These are phyloP conservation scores for Cathartes aura DNA, from an alignment of 2,113 vertebrate species.

Conservation along the genomic window DNA sequence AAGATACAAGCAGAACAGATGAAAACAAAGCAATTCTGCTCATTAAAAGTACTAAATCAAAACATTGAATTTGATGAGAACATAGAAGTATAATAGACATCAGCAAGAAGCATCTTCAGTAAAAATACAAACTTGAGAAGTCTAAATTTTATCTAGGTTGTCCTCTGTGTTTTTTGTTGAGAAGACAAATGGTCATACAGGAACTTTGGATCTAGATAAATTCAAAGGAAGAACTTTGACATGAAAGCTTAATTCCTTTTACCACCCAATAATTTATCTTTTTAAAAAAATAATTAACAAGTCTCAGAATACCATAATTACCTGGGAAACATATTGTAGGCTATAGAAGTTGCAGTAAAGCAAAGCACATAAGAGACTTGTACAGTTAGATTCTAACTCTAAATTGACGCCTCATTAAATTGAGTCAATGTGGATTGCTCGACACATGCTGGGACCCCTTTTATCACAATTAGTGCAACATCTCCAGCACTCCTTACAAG, in stretches of 20 bases:
- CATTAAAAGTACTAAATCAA: neutral
- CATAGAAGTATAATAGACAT: neutral
- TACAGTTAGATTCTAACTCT: neutral
- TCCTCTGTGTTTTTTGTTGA: neutral
- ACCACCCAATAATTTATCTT: neutral
- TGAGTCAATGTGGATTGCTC: slow-evolving; percentile 63
- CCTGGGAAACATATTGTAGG: neutral
- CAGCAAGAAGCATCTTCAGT: neutral
- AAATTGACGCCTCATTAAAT: slow-evolving; percentile 64
- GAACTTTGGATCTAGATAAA: neutral
- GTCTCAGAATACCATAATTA: neutral
- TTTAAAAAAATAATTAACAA: neutral
- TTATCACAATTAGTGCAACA: slow-evolving; percentile 68
- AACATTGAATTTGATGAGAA: neutral
- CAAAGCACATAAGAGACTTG: neutral
- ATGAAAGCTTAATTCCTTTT: neutral
- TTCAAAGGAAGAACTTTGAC: neutral
- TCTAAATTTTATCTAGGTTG: neutral
- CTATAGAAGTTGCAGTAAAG: neutral
- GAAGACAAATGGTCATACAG: neutral
- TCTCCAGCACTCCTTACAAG: slow-evolving; percentile 44
- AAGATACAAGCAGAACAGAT: neutral
- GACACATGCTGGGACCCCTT: slow-evolving; percentile 59
- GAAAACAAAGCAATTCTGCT: neutral
- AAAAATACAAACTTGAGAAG: neutral